These are phyloP conservation scores for Limosa lapponica DNA, from an alignment of 2,797 vertebrate species.

Conservation along the genomic window DNA sequence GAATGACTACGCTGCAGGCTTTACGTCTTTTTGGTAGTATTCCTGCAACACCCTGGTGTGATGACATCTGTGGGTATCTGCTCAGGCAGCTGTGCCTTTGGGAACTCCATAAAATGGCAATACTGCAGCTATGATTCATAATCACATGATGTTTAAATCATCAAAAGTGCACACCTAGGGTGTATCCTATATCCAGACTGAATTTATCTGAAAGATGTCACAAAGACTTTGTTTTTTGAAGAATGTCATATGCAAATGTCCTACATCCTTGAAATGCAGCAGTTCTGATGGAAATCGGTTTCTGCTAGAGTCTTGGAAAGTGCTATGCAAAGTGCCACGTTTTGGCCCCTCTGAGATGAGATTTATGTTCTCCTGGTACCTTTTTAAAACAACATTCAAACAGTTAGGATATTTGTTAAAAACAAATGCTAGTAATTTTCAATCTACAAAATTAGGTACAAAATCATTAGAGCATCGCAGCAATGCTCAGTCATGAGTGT, in stretches of 20 bases:
- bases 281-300: neutral
- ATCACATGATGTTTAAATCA: neutral
- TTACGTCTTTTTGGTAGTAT: neutral
- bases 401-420: neutral
- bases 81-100: constrained; percentile 18
- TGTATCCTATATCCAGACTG: neutral
- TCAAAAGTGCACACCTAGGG: constrained; percentile 1
- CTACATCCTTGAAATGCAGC: neutral
- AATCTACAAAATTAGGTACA: neutral
- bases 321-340: neutral
- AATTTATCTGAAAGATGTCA: constrained; percentile 12
- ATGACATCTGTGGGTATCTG: constrained; percentile 14
- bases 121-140: constrained; percentile 11
- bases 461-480: neutral
- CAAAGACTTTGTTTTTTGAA: neutral
- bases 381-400: neutral
- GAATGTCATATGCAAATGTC: neutral
- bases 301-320: neutral
- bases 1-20: neutral
- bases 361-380: neutral
- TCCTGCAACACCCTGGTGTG: neutral
- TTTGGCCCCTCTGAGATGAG: neutral
- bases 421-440: neutral
- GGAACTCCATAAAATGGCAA: neutral
- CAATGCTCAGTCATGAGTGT: constrained; percentile 5